Evolutionary conservation across 2,888 invertebrate genomes (phyloP).

Genomic region (Thalpophila matura): DNA sequence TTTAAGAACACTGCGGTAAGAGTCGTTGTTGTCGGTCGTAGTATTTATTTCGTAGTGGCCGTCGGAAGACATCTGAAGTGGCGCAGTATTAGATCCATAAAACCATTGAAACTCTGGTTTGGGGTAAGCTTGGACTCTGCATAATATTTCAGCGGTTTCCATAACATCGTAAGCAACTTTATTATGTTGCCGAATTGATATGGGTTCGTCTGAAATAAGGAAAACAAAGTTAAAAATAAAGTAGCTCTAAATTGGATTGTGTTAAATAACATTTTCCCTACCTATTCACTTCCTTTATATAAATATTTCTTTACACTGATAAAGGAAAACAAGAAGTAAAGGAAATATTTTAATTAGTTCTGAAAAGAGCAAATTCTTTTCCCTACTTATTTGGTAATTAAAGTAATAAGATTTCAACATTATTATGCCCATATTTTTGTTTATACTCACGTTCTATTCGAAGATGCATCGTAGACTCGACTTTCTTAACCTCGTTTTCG

Average conservation of each 20-base stretch:
- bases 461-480: conserved; percentile 97
- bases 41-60: conserved; percentile 96
- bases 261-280: conserved; percentile 9
- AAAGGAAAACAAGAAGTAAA: conserved; percentile 11
- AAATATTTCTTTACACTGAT: conserved; percentile 11
- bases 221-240: conserved; percentile 26
- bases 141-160: conserved; percentile 96
- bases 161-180: conserved; percentile 96
- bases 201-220: conserved; percentile 93
- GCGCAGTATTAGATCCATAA: conserved; percentile 94
- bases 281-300: conserved; percentile 11
- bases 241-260: neutral
- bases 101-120: conserved; percentile 98
- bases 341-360: conserved; percentile 25
- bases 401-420: conserved; percentile 10
- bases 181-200: conserved; percentile 95
- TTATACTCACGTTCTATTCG: conserved; percentile 95
- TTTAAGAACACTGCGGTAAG: conserved; percentile 94
- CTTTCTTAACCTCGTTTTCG: conserved; percentile 96
- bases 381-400: conserved; percentile 3
- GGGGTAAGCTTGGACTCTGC: conserved; percentile 97
- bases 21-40: conserved; percentile 95
- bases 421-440: conserved; percentile 17
- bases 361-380: neutral
- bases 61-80: conserved; percentile 94